Base-by-base conservation (phyloP, 2,888 invertebrate species). In the Frankliniella fusca region DNA sequence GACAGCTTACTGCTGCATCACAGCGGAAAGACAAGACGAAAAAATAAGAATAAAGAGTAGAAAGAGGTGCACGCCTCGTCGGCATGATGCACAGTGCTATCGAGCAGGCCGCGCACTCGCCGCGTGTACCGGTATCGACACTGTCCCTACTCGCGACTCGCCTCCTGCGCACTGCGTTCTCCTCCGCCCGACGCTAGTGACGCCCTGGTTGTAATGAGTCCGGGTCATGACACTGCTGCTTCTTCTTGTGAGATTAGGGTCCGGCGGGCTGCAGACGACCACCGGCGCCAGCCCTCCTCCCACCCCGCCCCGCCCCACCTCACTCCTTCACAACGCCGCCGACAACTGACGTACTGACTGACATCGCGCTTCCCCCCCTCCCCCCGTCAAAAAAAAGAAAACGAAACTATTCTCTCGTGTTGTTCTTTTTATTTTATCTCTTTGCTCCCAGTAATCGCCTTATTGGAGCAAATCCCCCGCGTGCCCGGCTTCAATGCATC, bases 181-280 rank as follows among this genome's bases (percentile, higher is more conserved):
- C 10, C 27, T 10, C 70, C 27, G 7, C 27, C 23, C 9, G 70
- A 27, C 38, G 38, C 38, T 38, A 5, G 38, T 5, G 38, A n/a
- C 61, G 61, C 12, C 23, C 5, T 12, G 27, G 27, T 12, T 10
- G 70, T 12, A 27, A 76, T 76, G 70, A 27, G 70, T 23, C 27
- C 10, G 27, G 70, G 70, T 76, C 70, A 76, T 76, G 70, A 76
- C 54, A 54, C 70, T 76, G 70, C 70, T 76, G 8, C 70, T 38
- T 38, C 38, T 38, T 23, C 12, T 76, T 23, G 27, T 23, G 70
- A 76, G n/a, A 18, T 18, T 61, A 18, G 61, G 15, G 20, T 61
- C 61, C 61, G 70, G 70, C n/a, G 70, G 23, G 70, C 54, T 11
- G 23, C 70, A 76, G 70, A 76, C 70, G n/a, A n/a, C 61, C 61